Evolutionary conservation across 2,888 invertebrate genomes (phyloP), one percentile per base, ranked within the genome.

Genomic region (Nymphalis urticae): DNA sequence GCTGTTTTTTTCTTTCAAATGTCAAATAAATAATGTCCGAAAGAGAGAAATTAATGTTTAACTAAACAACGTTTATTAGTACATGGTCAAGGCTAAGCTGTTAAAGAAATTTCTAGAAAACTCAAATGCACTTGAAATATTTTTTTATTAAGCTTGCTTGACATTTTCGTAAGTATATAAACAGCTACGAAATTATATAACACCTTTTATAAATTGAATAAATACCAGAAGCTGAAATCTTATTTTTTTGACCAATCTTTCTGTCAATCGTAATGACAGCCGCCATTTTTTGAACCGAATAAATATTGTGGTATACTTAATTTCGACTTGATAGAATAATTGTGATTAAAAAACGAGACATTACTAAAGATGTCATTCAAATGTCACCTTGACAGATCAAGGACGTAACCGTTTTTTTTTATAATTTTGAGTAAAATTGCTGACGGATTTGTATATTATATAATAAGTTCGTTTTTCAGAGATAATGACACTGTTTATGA

Each of bases 161-260:
- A 51, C 51, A 51, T 51, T 51, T 51, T 19, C 51, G 51, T 51
- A 21, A 21, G n/a, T n/a, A 48, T 48, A 48, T 17, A 51, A 9
- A 21, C 4, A 51, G 51, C 9, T 9, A 19, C 21, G 21, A 21
- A 6, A 51, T 19, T 21, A 19, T 51, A 51, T 51, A 51, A 51
- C 19, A 19, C 21, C 21, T 51, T 13, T 19, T 10, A 51, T 5
- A 21, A 51, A 51, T 50, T 21, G 58, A 42, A 19, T 60, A 58
- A 69, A 66, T 54, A 64, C 60, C 63, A 63, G 70, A 66, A 64
- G 63, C 62, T 42, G 48, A 66, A 61, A 56, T 32, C 19, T 24
- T 54, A 67, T 51, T 51, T 61, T 63, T 56, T 48, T 50, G 48
- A 36, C 42, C 58, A 68, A 60, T 64, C 59, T 59, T 64, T 10